Percentiles rank a stretch among this genome's conserved stretches.
phyloP scores from a whole-genome alignment of 2,888 invertebrate genomes.

The Nymphalis polychloros region DNA sequence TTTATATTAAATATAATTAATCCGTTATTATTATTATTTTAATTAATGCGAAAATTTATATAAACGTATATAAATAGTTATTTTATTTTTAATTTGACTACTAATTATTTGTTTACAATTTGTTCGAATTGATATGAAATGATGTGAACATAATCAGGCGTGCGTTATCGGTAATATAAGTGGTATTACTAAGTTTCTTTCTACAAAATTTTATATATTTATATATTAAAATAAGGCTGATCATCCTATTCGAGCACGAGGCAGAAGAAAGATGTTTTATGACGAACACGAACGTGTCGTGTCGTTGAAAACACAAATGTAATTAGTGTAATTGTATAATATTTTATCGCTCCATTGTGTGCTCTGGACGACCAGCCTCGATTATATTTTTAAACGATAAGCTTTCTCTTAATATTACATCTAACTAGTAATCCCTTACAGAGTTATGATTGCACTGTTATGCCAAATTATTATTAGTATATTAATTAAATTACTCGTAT shows the following conservation, averaged over 20 bases:
- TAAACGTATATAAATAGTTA: background rate
- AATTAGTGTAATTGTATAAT: too few species aligned
- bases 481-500: conserved; percentile 8
- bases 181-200: conserved; percentile 9
- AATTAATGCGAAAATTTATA: background rate
- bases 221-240: conserved; percentile 9
- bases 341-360: background rate
- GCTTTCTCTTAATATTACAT: background rate
- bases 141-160: background rate
- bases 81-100: background rate
- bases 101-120: background rate
- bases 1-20: background rate
- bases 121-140: background rate
- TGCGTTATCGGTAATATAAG: conserved; percentile 12
- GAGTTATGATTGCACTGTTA: conserved; percentile 5
- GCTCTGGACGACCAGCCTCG: conserved; percentile 7
- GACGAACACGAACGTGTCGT: background rate
- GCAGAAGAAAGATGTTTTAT: background rate
- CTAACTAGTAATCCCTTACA: background rate
- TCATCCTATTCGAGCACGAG: conserved; percentile 1
- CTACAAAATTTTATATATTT: background rate
- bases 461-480: conserved; percentile 13
- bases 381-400: background rate
- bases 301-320: background rate
- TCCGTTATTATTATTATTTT: background rate